A percentile compares a stretch with the other conserved stretches of the same genome.
Conservation (phyloP, 2,113 vertebrate species). For the Lonchura striata region DNA sequence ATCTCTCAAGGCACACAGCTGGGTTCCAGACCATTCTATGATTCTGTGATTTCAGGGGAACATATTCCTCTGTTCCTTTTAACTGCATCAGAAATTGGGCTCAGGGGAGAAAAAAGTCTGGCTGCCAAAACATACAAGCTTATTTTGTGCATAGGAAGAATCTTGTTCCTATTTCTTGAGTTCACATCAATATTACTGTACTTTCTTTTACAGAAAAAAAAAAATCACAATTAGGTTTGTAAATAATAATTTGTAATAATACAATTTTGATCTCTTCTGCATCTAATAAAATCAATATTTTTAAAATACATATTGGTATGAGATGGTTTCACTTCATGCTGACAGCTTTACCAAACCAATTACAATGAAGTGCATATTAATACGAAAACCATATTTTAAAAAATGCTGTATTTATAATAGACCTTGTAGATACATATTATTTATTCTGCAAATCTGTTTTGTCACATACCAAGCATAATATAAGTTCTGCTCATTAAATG, state of each 20-base stretch:
- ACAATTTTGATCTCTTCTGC: neutral
- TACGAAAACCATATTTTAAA: neutral
- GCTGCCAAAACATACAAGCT: neutral
- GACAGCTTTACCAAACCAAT: neutral
- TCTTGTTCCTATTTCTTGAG: neutral
- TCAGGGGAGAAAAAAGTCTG: neutral
- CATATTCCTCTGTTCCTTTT: neutral
- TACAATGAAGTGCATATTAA: neutral
- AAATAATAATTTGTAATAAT: neutral
- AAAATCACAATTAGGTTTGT: neutral
- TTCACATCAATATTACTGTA: neutral
- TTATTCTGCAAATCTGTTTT: neutral
- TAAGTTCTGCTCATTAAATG: neutral
- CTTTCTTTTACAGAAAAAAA: neutral
- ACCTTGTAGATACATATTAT: neutral
- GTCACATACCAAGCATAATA: neutral
- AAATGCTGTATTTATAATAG: neutral
- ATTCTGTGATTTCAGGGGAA: neutral
- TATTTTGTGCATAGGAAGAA: neutral
- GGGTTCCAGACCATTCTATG: neutral
- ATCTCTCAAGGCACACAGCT: neutral
- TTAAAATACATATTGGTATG: neutral
- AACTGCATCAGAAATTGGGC: neutral
- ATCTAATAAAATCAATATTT: neutral
- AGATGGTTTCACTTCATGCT: neutral